Base-by-base conservation (phyloP, 1,140 invertebrate genomes). In the Euura lappo region DNA sequence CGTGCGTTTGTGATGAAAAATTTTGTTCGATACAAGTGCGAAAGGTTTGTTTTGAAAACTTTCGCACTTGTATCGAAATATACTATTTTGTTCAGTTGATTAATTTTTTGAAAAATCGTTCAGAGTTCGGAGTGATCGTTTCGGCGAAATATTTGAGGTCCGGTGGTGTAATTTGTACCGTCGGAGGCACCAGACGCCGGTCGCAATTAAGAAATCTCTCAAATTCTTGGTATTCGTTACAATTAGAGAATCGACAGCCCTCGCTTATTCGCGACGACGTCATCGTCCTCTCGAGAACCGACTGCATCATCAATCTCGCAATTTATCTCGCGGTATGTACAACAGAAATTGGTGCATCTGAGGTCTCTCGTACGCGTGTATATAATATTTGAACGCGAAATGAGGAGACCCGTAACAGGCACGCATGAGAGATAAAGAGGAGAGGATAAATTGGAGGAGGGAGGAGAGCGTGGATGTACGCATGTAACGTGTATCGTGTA, bases 221-320 rank as follows among this genome's bases (percentile, higher is more conserved):
- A 79, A 78, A 83, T 83, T 83, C 81, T 76, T 70, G 79, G 80
- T 82, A 82, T 71, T 80, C 73, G 75, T 75, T 73, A 75, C 76
- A 83, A 82, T 83, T 82, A 83, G 75, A 77, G 75, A 83, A 83
- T 83, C 80, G 82, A 81, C 82, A 78, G 72, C 74, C 72, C 46
- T 45, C 65, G 42, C 46, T 28, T 28, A 67, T 43, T 42, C 11
- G 42, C 70, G 6, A 8, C 77, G 28, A 76, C 78, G 73, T 74
- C 78, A 76, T 74, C 74, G 66, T 45, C 68, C 66, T 70, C 75
- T 65, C 70, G 47, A 68, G 51, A 60, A 60, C 8, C 51, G 51
- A 60, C 51, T n/a, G 51, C 13, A 60, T 3, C 8, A 60, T 11
- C 8, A 60, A 28, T 60, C 51, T 8, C 10, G 51, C 51, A 60